Evolutionary conservation across 2,888 invertebrate species (phyloP), one percentile per base, ranked within the genome.

Genomic region (Leucania comma): DNA sequence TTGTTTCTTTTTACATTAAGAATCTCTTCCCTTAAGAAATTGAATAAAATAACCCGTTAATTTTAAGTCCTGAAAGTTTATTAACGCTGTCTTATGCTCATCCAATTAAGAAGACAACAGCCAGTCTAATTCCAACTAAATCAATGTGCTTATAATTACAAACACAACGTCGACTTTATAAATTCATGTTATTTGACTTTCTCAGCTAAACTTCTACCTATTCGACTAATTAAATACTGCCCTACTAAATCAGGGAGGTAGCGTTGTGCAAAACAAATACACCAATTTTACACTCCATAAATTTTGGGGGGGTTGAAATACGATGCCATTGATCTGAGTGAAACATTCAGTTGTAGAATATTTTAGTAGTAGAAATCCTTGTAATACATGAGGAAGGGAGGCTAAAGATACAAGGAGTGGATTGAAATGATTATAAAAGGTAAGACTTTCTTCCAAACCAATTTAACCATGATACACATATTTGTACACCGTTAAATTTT

Each of bases 281-380:
- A 74, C 76, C 74, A 82, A 84, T 84, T 88, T 84, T 82, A 83
- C 86, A 84, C 78, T 65, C 83, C 72, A 86, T 88, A 81, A 86
- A 88, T 87, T 84, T 77, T 62, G 58, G 24, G 53, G n/a, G 24
- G 67, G 46, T 58, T 82, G 68, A 80, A 71, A 61, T 78, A 77
- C 65, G 68, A 58, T 61, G 65, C 61, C 59, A 65, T 78, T 65
- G 57, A 51, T 62, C 53, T 68, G 54, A 48, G 50, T 53, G 57
- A 58, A 66, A 62, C 59, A 56, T 75, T 75, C 62, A 63, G 62
- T 62, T 75, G 35, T 20, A 10, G 50, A 48, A 35, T 20, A 20
- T 46, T 70, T 74, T 22, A 32, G 20, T 2, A 8, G 26, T 17
- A 17, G 24, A 53, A 53, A 26, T 6, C 1, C 24, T 53, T 42